Conservation (phyloP, 2,888 invertebrate species). For the Volucella inflata region DNA sequence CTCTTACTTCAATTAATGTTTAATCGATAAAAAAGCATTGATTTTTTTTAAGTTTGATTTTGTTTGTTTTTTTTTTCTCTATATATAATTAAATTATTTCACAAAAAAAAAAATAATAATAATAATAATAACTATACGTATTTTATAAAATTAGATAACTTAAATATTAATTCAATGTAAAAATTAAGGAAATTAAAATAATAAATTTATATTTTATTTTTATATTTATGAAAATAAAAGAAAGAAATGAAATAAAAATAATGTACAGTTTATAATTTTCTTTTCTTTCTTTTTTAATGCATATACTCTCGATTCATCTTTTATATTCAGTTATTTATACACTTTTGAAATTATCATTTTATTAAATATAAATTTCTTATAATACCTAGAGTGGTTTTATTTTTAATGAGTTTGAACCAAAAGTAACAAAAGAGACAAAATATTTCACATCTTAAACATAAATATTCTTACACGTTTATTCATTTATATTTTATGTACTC, state of each 20-base stretch:
- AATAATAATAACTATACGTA: conserved; percentile 50
- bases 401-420: conserved; percentile 39
- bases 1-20: conserved; percentile 57
- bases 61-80: conserved; percentile 33
- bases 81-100: conserved; percentile 67
- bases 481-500: conserved; percentile 27
- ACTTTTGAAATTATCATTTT: conserved; percentile 41
- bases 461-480: conserved; percentile 49
- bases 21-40: conserved; percentile 63
- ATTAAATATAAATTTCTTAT: conserved; percentile 32
- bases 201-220: conserved; percentile 32
- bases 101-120: conserved; percentile 46
- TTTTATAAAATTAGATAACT: conserved; percentile 60
- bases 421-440: conserved; percentile 20
- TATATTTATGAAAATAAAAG: conserved; percentile 25
- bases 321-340: conserved; percentile 53
- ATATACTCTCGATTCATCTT: conserved; percentile 12
- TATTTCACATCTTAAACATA: conserved; percentile 44
- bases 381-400: conserved; percentile 54
- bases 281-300: conserved; percentile 30
- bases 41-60: conserved; percentile 37
- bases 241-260: conserved; percentile 57
- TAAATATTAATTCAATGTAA: conserved; percentile 58
- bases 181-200: conserved; percentile 71
- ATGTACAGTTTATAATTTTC: conserved; percentile 60